phyloP scores from a whole-genome alignment of 1,140 invertebrate genomes.

The Drosophila pachea region DNA sequence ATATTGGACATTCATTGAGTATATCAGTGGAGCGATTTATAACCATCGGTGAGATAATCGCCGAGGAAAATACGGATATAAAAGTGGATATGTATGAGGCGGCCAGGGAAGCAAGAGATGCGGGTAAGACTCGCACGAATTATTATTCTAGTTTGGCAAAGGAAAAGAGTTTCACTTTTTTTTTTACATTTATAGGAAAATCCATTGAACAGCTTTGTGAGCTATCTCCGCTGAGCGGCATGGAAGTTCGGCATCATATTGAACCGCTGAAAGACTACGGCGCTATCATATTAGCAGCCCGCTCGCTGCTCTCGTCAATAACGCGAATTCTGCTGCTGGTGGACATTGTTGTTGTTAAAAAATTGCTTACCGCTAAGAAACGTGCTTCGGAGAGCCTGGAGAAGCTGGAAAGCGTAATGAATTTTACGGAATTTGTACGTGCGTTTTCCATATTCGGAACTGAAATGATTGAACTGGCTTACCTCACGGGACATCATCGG shows the following conservation, averaged over 20 bases:
- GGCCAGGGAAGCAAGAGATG: slow-evolving; percentile 96
- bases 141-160: background rate
- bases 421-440: slow-evolving; percentile 99
- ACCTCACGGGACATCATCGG: slow-evolving; percentile 90
- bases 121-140: slow-evolving; percentile 83
- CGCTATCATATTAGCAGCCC: slow-evolving; percentile 92
- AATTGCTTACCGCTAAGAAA: slow-evolving; percentile 96
- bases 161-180: background rate
- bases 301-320: slow-evolving; percentile 95
- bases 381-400: slow-evolving; percentile 94
- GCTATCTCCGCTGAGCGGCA: slow-evolving; percentile 84
- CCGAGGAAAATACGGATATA: slow-evolving; percentile 98
- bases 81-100: slow-evolving; percentile 98
- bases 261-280: slow-evolving; percentile 84
- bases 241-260: slow-evolving; percentile 77
- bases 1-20: slow-evolving; percentile 96
- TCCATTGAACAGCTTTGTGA: slow-evolving; percentile 94
- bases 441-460: slow-evolving; percentile 98
- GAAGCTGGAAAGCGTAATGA: slow-evolving; percentile 94
- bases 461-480: slow-evolving; percentile 98
- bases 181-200: slow-evolving; percentile 54
- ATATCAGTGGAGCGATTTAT: slow-evolving; percentile 98
- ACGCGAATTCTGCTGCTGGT: slow-evolving; percentile 97
- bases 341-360: slow-evolving; percentile 99
- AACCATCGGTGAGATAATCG: slow-evolving; percentile 97